A percentile compares a stretch with the other conserved stretches of the same genome.
phyloP scores from a whole-genome alignment of 2,797 vertebrate genomes.

The Buceros bicornis region DNA sequence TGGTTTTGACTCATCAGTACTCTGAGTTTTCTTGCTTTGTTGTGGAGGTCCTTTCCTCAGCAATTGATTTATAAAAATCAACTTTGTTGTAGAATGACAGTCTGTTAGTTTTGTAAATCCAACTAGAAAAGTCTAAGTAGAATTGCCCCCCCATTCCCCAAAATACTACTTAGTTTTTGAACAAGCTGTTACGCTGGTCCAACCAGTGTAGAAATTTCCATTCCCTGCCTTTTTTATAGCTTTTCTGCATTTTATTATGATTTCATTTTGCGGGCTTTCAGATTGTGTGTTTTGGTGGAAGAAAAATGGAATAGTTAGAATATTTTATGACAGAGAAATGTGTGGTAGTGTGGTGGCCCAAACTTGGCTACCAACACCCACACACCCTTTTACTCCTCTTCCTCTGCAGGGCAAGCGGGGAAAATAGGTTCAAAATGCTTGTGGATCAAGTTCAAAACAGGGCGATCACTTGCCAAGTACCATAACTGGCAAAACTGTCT shows the following conservation, averaged over 20 bases:
- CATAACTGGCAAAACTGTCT: neutral
- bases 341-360: neutral
- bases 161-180: neutral
- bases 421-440: neutral
- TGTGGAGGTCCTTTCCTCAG: neutral
- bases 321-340: neutral
- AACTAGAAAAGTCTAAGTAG: neutral
- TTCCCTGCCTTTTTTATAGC: neutral
- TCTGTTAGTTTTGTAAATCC: neutral
- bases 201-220: neutral
- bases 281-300: neutral
- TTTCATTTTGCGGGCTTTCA: neutral
- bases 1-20: neutral
- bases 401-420: neutral
- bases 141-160: neutral
- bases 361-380: neutral
- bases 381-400: neutral
- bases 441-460: rapidly evolving
- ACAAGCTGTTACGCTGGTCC: neutral
- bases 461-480: neutral
- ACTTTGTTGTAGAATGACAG: neutral
- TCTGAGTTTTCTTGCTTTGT: neutral
- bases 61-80: neutral
- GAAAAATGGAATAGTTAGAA: neutral
- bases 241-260: neutral